These are phyloP conservation scores for Ormyrus rosae DNA, from an alignment of 2,888 invertebrate genomes.

Conservation along the genomic window DNA sequence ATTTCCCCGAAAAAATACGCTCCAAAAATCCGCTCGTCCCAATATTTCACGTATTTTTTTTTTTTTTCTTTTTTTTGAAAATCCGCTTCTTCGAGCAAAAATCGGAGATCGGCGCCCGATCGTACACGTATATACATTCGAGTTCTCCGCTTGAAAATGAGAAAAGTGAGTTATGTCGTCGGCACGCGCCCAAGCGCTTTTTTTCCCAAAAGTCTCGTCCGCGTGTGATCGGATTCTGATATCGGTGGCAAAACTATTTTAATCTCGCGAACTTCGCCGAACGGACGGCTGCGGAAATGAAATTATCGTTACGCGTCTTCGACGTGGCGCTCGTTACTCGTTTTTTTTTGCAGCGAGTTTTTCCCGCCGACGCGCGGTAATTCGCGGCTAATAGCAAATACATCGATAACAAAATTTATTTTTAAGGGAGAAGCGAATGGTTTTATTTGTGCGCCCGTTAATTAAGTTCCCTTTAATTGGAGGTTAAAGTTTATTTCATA, in stretches of 20 bases:
- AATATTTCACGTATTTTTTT: not conserved
- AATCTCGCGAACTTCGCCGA: slow-evolving; percentile 34
- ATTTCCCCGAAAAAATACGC: too few species aligned
- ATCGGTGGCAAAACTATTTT: slow-evolving; percentile 50
- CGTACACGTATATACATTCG: not conserved
- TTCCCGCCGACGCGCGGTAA: slow-evolving; percentile 12
- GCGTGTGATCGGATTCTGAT: slow-evolving; percentile 40
- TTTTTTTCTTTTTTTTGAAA: slow-evolving; percentile 9
- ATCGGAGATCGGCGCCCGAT: too few species aligned
- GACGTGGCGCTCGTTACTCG: slow-evolving; percentile 23
- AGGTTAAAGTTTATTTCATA: too few species aligned
- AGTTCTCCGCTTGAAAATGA: slow-evolving; percentile 13
- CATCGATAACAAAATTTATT: not conserved
- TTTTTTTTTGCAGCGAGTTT: slow-evolving; percentile 11
- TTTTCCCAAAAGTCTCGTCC: not conserved
- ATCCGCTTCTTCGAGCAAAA: too few species aligned
- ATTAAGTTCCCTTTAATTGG: too few species aligned
- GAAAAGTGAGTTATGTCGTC: slow-evolving; percentile 39
- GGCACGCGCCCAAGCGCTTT: slow-evolving; percentile 11
- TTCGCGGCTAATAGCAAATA: not conserved
- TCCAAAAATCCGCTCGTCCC: too few species aligned
- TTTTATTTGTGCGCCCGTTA: not conserved
- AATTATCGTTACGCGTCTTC: slow-evolving; percentile 47
- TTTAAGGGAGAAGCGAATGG: too few species aligned
- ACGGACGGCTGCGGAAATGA: slow-evolving; percentile 30